A percentile compares a stretch with the other conserved stretches of the same genome.
Conservation (phyloP, 2,113 vertebrate genomes). For the Stictonetta naevosa region DNA sequence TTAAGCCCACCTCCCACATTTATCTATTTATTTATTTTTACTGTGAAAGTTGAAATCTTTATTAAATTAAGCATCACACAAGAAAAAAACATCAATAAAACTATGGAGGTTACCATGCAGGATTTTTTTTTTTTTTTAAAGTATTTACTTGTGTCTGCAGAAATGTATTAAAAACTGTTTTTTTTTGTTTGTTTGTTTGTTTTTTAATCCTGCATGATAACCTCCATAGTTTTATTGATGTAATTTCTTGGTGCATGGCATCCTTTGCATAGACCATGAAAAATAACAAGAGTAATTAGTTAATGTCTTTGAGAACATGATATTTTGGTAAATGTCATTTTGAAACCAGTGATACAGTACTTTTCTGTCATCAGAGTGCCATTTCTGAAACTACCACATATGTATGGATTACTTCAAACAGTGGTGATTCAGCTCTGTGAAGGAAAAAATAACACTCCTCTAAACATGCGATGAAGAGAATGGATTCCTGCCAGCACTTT, state of each 20-base stretch:
- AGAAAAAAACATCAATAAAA: background rate
- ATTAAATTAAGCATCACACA: background rate
- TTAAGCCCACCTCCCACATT: no score
- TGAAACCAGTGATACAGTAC: background rate
- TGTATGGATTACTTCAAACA: background rate
- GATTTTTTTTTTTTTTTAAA: no score
- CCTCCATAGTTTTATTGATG: background rate
- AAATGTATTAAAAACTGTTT: no score
- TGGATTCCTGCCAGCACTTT: background rate
- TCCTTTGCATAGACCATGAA: background rate
- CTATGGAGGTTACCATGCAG: no score
- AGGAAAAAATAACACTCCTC: background rate
- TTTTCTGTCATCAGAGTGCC: background rate
- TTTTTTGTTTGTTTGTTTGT: no score
- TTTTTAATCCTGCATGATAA: background rate
- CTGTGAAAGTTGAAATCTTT: background rate
- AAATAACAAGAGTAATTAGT: background rate
- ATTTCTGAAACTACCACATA: background rate
- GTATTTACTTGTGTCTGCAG: rapidly evolving
- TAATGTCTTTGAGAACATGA: background rate
- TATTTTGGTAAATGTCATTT: background rate
- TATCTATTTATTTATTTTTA: no score
- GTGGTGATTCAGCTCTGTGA: background rate
- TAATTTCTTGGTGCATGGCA: background rate
- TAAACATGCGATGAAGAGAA: background rate